Evolutionary conservation across 53 echinoderm and acorn worm species (phyloP).

Genomic region (Actinopyga echinites): DNA sequence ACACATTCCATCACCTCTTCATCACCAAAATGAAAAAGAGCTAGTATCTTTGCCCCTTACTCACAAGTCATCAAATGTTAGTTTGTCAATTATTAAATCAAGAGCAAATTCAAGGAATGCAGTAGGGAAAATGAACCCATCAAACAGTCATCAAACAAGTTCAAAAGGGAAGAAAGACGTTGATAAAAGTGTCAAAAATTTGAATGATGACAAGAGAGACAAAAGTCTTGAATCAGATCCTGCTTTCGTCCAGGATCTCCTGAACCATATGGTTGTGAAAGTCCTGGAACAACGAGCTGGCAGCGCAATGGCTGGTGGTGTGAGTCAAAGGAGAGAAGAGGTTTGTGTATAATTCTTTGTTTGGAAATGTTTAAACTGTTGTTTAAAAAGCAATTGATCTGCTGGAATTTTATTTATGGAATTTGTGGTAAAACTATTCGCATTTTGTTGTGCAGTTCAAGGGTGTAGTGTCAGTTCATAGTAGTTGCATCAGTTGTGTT

Average conservation of each 20-base stretch:
- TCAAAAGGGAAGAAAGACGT: not conserved
- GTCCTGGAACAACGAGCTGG: conserved; percentile 45
- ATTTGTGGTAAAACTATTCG: too few species aligned
- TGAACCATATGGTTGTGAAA: conserved; percentile 74
- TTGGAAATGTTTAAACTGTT: too few species aligned
- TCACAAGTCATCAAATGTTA: conserved; percentile 29
- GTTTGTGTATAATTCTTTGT: not conserved
- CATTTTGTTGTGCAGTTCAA: too few species aligned
- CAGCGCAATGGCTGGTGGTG: conserved; percentile 10
- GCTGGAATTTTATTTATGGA: too few species aligned
- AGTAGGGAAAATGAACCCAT: not conserved
- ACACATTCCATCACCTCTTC: conserved; percentile 1
- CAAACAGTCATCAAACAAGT: not conserved
- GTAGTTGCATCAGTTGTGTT: too few species aligned
- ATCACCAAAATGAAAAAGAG: conserved; percentile 14
- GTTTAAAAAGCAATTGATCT: too few species aligned
- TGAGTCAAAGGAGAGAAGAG: not conserved
- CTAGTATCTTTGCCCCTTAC: conserved; percentile 23
- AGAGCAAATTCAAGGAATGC: not conserved
- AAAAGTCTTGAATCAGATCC: not conserved
- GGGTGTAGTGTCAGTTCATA: too few species aligned
- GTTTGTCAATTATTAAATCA: not conserved
- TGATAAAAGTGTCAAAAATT: not conserved
- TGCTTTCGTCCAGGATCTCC: conserved; percentile 60
- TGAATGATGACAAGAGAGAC: not conserved